These are phyloP conservation scores for Melieria picta DNA, from an alignment of 2,888 invertebrate genomes.

Conservation along the genomic window DNA sequence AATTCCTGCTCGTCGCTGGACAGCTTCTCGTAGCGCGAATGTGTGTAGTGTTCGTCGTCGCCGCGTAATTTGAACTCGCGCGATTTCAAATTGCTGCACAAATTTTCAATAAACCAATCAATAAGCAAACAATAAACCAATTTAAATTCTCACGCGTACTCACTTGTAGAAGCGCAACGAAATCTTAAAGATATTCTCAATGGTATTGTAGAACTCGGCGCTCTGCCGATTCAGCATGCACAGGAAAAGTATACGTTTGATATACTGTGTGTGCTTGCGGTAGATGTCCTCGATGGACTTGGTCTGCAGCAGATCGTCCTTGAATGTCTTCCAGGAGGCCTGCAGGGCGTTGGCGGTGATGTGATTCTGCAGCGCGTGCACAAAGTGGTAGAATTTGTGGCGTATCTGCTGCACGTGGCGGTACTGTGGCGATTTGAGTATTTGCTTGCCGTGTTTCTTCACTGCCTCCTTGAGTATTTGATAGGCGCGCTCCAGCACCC, in stretches of 20 bases:
- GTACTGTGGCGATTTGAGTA: conserved; percentile 75
- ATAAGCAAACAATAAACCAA: conserved; percentile 7
- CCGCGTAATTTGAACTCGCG: conserved; percentile 54
- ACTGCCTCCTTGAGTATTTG: conserved; percentile 72
- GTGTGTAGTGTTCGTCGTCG: conserved; percentile 55
- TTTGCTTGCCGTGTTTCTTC: conserved; percentile 68
- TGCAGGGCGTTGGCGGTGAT: conserved; percentile 80
- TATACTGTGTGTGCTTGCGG: conserved; percentile 76
- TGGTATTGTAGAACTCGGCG: conserved; percentile 74
- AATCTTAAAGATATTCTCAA: conserved; percentile 78
- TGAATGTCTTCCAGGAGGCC: conserved; percentile 79
- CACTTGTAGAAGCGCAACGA: conserved; percentile 71
- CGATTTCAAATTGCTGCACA: conserved; percentile 57
- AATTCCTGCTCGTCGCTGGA: conserved; percentile 61
- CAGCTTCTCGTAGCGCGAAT: conserved; percentile 61
- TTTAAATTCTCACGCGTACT: conserved; percentile 36
- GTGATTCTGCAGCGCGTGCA: conserved; percentile 80
- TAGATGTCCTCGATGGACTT: conserved; percentile 79
- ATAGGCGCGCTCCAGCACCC: conserved; percentile 79
- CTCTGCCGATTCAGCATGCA: conserved; percentile 79
- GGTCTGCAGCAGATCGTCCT: conserved; percentile 73
- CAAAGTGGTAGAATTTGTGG: conserved; percentile 80
- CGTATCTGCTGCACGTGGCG: conserved; percentile 77
- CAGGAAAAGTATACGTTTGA: conserved; percentile 79
- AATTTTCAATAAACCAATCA: conserved; percentile 7